Percentiles rank a stretch among this genome's conserved stretches.
Conservation (phyloP, 53 echinoderm and acorn worm genomes). For the Crossaster papposus region DNA sequence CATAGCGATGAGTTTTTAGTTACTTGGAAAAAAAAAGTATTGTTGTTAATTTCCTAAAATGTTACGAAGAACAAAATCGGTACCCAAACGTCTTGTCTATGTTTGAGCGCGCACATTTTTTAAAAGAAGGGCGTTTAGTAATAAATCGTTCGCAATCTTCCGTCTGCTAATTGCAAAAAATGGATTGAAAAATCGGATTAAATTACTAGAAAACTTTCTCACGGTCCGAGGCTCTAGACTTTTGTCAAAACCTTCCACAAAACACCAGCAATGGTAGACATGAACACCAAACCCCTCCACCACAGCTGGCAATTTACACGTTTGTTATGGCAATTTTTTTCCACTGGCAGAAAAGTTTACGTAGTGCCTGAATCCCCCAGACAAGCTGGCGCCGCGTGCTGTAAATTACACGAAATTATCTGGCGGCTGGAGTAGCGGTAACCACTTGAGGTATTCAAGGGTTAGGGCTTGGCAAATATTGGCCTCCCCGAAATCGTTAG, state of each 20-base stretch:
- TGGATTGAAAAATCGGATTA: not conserved
- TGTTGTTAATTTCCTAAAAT: not conserved
- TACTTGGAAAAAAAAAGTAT: not conserved
- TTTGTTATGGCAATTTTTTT: slow-evolving; percentile 34
- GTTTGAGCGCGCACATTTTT: not conserved
- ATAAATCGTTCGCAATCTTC: not conserved
- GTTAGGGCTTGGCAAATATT: slow-evolving; percentile 41
- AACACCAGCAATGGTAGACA: not conserved
- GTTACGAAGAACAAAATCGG: not conserved
- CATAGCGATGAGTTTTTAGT: too few species aligned
- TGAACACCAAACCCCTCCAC: not conserved
- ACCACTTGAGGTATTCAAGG: slow-evolving; percentile 54
- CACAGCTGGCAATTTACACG: slow-evolving; percentile 49
- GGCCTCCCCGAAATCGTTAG: slow-evolving; percentile 43
- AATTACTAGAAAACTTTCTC: not conserved
- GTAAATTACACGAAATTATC: slow-evolving; percentile 57
- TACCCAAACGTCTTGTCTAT: not conserved
- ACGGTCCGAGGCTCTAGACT: not conserved
- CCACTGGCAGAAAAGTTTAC: slow-evolving; percentile 38
- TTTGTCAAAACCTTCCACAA: not conserved
- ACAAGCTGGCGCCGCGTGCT: slow-evolving; percentile 50
- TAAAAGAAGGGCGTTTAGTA: not conserved
- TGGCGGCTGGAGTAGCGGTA: slow-evolving; percentile 41
- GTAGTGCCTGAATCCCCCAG: slow-evolving; percentile 36
- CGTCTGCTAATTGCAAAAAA: not conserved